phyloP scores from a whole-genome alignment of 2,797 vertebrate genomes.

The Hapalemur alaotrensis region DNA sequence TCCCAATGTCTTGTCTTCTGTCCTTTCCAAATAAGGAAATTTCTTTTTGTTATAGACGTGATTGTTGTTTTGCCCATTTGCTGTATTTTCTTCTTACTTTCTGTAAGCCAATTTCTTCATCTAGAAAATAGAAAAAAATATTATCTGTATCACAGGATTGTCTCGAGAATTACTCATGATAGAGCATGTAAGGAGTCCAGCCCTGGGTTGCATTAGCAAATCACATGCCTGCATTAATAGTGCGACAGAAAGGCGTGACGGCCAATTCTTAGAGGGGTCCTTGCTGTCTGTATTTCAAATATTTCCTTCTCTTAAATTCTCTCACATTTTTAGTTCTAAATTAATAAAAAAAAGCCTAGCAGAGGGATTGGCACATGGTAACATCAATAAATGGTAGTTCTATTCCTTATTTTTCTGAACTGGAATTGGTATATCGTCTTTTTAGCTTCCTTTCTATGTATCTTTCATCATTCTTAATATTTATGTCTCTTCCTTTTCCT shows the following conservation, averaged over 20 bases:
- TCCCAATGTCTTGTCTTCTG: background rate
- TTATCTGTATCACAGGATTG: background rate
- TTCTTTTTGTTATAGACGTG: background rate
- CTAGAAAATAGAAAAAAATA: background rate
- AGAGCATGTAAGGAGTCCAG: background rate
- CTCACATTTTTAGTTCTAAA: background rate
- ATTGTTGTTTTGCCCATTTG: background rate
- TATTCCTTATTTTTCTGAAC: background rate
- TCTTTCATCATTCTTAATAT: background rate
- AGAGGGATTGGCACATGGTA: accelerated
- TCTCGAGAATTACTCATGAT: background rate
- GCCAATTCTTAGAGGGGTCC: background rate
- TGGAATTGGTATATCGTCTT: background rate
- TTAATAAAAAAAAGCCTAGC: background rate
- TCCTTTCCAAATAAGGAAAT: background rate
- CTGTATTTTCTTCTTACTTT: background rate
- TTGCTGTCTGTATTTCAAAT: background rate
- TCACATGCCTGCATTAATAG: background rate
- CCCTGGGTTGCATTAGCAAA: background rate
- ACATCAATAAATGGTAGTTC: too few relatives aligned
- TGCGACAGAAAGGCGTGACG: background rate
- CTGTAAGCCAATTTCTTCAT: background rate
- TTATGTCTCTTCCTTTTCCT: background rate
- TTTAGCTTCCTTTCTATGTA: background rate
- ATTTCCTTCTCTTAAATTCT: background rate